Evolutionary conservation across 2,888 invertebrate genomes (phyloP).

Genomic region (Drosophila lutescens): DNA sequence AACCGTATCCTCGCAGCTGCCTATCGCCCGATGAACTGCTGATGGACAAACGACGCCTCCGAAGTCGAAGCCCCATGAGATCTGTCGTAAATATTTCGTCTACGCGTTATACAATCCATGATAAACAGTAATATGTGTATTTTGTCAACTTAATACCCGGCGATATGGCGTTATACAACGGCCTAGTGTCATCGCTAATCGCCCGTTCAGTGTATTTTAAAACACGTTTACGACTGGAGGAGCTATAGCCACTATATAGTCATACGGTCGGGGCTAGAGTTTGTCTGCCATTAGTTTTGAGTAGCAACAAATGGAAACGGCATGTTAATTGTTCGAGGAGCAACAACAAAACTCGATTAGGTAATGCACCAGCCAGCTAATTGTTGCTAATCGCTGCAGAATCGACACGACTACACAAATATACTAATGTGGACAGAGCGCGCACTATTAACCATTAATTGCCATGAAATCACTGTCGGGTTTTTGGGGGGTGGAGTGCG

Average conservation of each 20-base stretch:
- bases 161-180: constrained; percentile 38
- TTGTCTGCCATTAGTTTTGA: constrained; percentile 54
- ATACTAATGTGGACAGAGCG: constrained; percentile 33
- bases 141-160: constrained; percentile 24
- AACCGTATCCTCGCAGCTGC: constrained; percentile 30
- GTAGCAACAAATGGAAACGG: constrained; percentile 60
- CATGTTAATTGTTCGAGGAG: constrained; percentile 64
- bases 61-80: constrained; percentile 9
- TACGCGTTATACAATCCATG: constrained; percentile 54
- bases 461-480: constrained; percentile 58
- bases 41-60: constrained; percentile 66
- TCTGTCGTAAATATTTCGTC: constrained; percentile 64
- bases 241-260: constrained; percentile 6
- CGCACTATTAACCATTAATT: constrained; percentile 59
- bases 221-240: constrained; percentile 52
- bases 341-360: constrained; percentile 60
- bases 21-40: constrained; percentile 11
- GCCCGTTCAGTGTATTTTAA: constrained; percentile 43
- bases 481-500: constrained; percentile 11
- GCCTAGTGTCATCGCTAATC: constrained; percentile 37
- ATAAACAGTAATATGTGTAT: constrained; percentile 57
- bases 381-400: constrained; percentile 75
- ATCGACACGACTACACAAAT: constrained; percentile 62
- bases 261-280: constrained; percentile 15
- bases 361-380: constrained; percentile 69